Evolutionary conservation across 2,888 invertebrate species (phyloP).

Genomic region (Lithophane ornitopus): DNA sequence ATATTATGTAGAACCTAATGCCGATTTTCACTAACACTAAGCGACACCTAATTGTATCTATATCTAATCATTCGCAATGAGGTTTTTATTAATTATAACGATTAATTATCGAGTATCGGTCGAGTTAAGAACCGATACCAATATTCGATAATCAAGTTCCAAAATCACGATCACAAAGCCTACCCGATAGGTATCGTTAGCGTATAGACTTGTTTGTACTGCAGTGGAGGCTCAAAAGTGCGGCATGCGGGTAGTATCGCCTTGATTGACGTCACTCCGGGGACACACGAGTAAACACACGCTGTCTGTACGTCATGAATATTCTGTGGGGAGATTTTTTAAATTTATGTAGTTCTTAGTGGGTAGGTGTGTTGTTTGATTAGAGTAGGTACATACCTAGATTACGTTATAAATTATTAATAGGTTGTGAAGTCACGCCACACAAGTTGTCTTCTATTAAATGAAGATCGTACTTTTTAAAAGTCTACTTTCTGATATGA

Average conservation of each 20-base stretch:
- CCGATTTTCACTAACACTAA: no score
- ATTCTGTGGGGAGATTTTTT: conserved; percentile 19
- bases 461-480: no score
- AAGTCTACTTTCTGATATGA: neutral
- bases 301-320: conserved; percentile 39
- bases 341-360: neutral
- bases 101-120: no score
- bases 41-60: no score
- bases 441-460: neutral
- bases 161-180: conserved; percentile 8
- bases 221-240: conserved; percentile 40
- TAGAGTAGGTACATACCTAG: neutral
- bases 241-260: conserved; percentile 47
- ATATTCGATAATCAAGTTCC: neutral
- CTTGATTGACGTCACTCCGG: conserved; percentile 52
- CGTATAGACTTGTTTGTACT: conserved; percentile 32
- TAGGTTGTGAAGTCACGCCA: neutral
- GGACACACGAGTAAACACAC: conserved; percentile 40
- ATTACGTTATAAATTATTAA: neutral
- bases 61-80: no score
- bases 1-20: no score
- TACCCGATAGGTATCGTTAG: conserved; percentile 14
- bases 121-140: neutral
- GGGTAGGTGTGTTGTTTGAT: neutral
- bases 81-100: no score